phyloP scores from a whole-genome alignment of 2,888 invertebrate species.

The Galerucella pusilla region DNA sequence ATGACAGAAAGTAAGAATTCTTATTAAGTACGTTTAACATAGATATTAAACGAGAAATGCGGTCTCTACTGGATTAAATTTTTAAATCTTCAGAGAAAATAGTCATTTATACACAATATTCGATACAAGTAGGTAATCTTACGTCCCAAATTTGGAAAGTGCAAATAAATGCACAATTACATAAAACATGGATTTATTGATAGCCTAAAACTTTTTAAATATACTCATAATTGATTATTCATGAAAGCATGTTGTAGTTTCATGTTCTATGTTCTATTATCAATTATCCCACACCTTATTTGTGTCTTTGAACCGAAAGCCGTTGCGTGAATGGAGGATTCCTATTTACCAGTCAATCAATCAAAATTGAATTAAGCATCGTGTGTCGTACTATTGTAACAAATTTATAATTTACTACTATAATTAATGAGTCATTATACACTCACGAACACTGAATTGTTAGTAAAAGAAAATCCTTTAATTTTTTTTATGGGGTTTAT shows the following conservation, averaged over 20 bases:
- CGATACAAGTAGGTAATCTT: background rate
- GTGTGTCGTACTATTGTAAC: slow-evolving; percentile 38
- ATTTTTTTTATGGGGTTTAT: background rate
- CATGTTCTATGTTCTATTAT: slow-evolving; percentile 37
- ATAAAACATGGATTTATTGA: slow-evolving; percentile 11
- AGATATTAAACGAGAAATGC: no score
- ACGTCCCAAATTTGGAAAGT: background rate
- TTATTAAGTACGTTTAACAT: no score
- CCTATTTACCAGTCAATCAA: slow-evolving; percentile 39
- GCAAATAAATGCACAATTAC: slow-evolving; percentile 5
- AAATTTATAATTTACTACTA: slow-evolving; percentile 33
- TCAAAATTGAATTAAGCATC: slow-evolving; percentile 35
- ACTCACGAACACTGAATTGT: slow-evolving; percentile 25
- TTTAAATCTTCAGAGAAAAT: no score
- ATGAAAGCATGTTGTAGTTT: slow-evolving; percentile 34
- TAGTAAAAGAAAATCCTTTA: slow-evolving; percentile 8
- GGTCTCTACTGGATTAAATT: no score
- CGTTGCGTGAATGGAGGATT: slow-evolving; percentile 33
- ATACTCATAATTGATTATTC: slow-evolving; percentile 34
- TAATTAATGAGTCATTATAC: slow-evolving; percentile 35
- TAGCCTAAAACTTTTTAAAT: slow-evolving; percentile 10
- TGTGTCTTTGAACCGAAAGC: slow-evolving; percentile 35
- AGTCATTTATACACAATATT: no score
- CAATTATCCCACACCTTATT: slow-evolving; percentile 37
- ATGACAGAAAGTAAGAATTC: no score